Evolutionary conservation across 1,140 invertebrate species (phyloP).

Genomic region (Rhizoglyphus robini): DNA sequence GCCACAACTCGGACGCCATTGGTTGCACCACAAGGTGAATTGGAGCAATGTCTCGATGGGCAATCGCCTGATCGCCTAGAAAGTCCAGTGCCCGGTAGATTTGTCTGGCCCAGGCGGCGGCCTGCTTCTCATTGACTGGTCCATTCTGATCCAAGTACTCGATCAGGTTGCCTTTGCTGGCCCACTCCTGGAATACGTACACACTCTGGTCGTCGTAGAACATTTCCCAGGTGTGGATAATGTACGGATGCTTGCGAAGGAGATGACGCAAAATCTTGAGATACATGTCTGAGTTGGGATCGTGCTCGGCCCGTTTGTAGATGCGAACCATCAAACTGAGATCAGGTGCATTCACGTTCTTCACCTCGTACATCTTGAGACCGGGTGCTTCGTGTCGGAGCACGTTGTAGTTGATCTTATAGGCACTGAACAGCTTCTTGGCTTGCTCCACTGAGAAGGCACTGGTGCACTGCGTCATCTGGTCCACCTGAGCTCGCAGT

Average conservation of each 20-base stretch:
- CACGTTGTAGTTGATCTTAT: neutral
- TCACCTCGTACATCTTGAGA: neutral
- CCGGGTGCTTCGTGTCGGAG: neutral
- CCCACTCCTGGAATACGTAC: slow-evolving; percentile 8
- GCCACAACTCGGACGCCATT: neutral
- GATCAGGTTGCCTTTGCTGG: neutral
- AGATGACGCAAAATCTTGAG: slow-evolving; percentile 10
- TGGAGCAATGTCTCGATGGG: neutral
- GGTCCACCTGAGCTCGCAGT: neutral
- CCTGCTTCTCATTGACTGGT: slow-evolving; percentile 1
- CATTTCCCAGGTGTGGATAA: no score
- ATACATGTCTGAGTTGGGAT: neutral
- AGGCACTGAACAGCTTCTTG: neutral
- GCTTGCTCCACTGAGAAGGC: neutral
- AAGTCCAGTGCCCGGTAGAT: no score
- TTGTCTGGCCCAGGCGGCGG: neutral
- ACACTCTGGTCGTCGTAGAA: slow-evolving; percentile 3
- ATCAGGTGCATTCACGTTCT: neutral
- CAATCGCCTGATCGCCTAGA: no score
- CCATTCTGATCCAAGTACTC: slow-evolving; percentile 3
- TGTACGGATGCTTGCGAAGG: slow-evolving; percentile 3
- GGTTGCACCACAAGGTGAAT: slow-evolving; percentile 2
- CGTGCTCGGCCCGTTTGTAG: neutral
- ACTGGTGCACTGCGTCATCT: neutral
- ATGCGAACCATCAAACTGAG: no score